Evolutionary conservation across 2,888 invertebrate species (phyloP).

Genomic region (Malachius bipustulatus): DNA sequence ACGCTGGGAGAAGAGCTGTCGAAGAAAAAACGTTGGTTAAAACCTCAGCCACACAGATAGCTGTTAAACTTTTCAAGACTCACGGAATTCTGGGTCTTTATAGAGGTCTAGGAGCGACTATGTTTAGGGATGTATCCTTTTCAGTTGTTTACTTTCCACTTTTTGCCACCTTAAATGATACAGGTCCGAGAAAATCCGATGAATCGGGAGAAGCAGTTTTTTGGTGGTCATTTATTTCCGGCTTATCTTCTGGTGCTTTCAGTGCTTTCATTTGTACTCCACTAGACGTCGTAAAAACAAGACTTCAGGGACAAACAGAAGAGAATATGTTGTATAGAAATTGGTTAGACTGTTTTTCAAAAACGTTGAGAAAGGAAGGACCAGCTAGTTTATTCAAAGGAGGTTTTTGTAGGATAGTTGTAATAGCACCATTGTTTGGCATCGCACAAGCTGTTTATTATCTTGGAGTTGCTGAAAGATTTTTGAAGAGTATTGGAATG

Average conservation of each 20-base stretch:
- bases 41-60: slow-evolving; percentile 68
- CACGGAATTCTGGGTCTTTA: slow-evolving; percentile 90
- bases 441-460: slow-evolving; percentile 98
- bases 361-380: slow-evolving; percentile 82
- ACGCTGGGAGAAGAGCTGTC: slow-evolving; percentile 78
- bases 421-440: slow-evolving; percentile 96
- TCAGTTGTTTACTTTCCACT: slow-evolving; percentile 95
- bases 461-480: slow-evolving; percentile 81
- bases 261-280: slow-evolving; percentile 89
- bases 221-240: slow-evolving; percentile 90
- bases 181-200: slow-evolving; percentile 65
- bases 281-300: slow-evolving; percentile 94
- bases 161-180: slow-evolving; percentile 83
- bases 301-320: too few relatives aligned
- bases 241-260: slow-evolving; percentile 77
- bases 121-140: slow-evolving; percentile 86
- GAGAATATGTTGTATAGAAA: too few relatives aligned
- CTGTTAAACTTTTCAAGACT: slow-evolving; percentile 60
- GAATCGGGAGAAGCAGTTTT: slow-evolving; percentile 66
- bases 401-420: slow-evolving; percentile 92
- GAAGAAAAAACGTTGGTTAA: slow-evolving; percentile 55
- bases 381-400: slow-evolving; percentile 93
- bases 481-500: too few relatives aligned
- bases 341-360: too few relatives aligned
- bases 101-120: slow-evolving; percentile 88